Conservation (phyloP, 2,888 invertebrate species). For the Carcina quercana region DNA sequence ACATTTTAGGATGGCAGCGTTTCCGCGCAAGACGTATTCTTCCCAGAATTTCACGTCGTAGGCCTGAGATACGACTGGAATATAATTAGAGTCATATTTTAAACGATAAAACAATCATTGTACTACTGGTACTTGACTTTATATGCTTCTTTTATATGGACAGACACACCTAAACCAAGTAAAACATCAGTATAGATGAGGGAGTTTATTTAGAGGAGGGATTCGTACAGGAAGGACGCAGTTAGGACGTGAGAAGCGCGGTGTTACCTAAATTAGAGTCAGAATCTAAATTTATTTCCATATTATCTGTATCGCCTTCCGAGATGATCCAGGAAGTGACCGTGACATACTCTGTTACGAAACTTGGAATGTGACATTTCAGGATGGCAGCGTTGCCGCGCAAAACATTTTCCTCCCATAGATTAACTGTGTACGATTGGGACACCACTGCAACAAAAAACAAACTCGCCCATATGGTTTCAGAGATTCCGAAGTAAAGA, state of each 20-base stretch:
- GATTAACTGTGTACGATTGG: slow-evolving; percentile 90
- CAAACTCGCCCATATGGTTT: slow-evolving; percentile 1
- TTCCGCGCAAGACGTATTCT: slow-evolving; percentile 92
- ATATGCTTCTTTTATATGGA: background rate
- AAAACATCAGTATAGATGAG: too few relatives aligned
- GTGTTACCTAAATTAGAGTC: slow-evolving; percentile 54
- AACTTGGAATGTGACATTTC: slow-evolving; percentile 95
- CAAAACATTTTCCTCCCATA: slow-evolving; percentile 94
- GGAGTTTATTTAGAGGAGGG: too few relatives aligned
- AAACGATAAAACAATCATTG: background rate
- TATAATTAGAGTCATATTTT: slow-evolving; percentile 11
- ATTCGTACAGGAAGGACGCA: slow-evolving; percentile 1
- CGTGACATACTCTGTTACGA: slow-evolving; percentile 92
- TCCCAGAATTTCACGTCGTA: slow-evolving; percentile 95
- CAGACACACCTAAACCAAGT: too few relatives aligned
- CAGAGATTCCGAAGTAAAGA: background rate
- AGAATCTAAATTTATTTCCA: slow-evolving; percentile 65
- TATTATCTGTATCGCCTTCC: slow-evolving; percentile 68
- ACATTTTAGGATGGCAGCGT: slow-evolving; percentile 93
- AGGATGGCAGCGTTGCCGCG: slow-evolving; percentile 92
- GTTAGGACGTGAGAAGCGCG: slow-evolving; percentile 7
- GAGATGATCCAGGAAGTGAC: slow-evolving; percentile 91
- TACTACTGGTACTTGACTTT: background rate
- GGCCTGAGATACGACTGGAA: slow-evolving; percentile 90
- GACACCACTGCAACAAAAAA: slow-evolving; percentile 84